Conservation (phyloP, 2,797 vertebrate genomes). For the Setipinna tenuifilis region DNA sequence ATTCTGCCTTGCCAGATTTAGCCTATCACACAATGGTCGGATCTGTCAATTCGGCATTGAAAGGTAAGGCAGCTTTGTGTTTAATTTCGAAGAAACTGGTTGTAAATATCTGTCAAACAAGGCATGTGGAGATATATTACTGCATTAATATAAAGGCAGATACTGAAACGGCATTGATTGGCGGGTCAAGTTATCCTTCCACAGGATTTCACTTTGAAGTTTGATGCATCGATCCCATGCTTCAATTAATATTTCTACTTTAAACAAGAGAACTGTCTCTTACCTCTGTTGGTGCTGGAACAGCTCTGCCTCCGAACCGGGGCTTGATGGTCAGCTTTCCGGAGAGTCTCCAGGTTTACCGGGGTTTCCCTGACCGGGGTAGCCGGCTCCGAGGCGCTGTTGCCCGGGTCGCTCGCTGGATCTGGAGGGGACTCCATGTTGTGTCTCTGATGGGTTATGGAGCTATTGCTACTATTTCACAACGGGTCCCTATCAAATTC, state of each 20-base stretch:
- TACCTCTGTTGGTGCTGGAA: slow-evolving; percentile 89
- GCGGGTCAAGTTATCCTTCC: slow-evolving; percentile 44
- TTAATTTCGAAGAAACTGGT: slow-evolving; percentile 6
- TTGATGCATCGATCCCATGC: slow-evolving; percentile 60
- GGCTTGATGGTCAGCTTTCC: slow-evolving; percentile 90
- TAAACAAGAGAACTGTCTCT: slow-evolving; percentile 57
- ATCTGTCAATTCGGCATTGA: slow-evolving; percentile 65
- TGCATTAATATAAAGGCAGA: neutral
- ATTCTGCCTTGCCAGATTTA: slow-evolving; percentile 20
- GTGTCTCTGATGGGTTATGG: slow-evolving; percentile 70
- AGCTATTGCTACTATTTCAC: slow-evolving; percentile 73
- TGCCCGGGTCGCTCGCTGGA: slow-evolving; percentile 92
- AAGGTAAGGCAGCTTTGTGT: slow-evolving; percentile 52
- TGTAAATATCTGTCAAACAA: neutral
- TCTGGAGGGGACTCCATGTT: slow-evolving; percentile 97
- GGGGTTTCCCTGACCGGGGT: slow-evolving; percentile 90
- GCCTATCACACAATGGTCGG: slow-evolving; percentile 54
- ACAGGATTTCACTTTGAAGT: slow-evolving; percentile 73
- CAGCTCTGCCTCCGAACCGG: slow-evolving; percentile 91
- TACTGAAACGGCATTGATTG: slow-evolving; percentile 11
- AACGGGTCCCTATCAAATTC: slow-evolving; percentile 81
- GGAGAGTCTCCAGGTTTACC: slow-evolving; percentile 90
- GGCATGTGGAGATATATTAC: neutral
- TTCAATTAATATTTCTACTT: slow-evolving; percentile 46
- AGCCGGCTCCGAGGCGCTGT: slow-evolving; percentile 91